These are phyloP conservation scores for Caenorhabditis angaria DNA, from an alignment of 2,888 invertebrate species.

Conservation along the genomic window DNA sequence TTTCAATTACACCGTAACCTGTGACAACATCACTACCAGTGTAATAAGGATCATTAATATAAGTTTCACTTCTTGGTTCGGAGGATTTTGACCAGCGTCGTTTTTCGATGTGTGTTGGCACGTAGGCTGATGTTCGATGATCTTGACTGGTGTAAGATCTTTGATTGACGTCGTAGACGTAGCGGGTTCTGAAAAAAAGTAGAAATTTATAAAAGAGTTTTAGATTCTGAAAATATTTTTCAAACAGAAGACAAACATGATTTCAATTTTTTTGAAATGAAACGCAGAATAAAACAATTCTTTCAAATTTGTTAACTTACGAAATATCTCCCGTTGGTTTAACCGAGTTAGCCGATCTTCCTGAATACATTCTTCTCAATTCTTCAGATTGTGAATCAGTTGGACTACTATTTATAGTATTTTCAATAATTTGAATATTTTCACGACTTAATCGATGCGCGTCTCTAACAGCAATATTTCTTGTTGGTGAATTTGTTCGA, in stretches of 20 bases:
- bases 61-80: slow-evolving; percentile 40
- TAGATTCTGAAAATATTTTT: too few species aligned
- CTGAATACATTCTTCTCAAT: slow-evolving; percentile 39
- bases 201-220: too few species aligned
- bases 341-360: slow-evolving; percentile 32
- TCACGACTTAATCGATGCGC: slow-evolving; percentile 43
- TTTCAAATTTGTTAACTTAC: slow-evolving; percentile 18
- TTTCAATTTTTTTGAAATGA: not conserved
- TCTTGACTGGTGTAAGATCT: slow-evolving; percentile 36
- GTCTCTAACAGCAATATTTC: slow-evolving; percentile 37
- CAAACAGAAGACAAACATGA: too few species aligned
- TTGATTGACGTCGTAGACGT: slow-evolving; percentile 39
- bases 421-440: slow-evolving; percentile 29
- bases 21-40: slow-evolving; percentile 26
- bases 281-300: slow-evolving; percentile 4
- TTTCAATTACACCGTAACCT: slow-evolving; percentile 37
- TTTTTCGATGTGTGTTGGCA: slow-evolving; percentile 20
- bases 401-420: slow-evolving; percentile 33
- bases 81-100: slow-evolving; percentile 39
- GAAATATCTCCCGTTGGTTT: slow-evolving; percentile 35
- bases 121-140: slow-evolving; percentile 25
- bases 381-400: slow-evolving; percentile 38
- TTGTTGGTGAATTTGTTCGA: slow-evolving; percentile 17
- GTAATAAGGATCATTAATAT: slow-evolving; percentile 40
- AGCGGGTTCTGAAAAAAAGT: slow-evolving; percentile 23